phyloP scores from a whole-genome alignment of 2,797 vertebrate genomes.

The Platalea minor region DNA sequence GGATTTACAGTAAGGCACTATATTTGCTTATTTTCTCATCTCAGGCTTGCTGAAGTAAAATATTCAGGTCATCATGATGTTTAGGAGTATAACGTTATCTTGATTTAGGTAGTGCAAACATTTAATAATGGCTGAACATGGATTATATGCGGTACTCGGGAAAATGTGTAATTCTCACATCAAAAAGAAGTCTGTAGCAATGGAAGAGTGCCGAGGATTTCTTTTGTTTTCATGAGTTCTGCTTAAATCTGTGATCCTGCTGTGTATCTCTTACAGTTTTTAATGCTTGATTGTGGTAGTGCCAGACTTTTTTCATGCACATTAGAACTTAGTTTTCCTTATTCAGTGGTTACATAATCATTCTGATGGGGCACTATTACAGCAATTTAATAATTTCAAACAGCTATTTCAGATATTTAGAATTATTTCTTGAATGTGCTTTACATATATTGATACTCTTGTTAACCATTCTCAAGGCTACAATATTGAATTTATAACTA shows the following conservation, averaged over 20 bases:
- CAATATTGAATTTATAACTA: background rate
- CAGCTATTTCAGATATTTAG: background rate
- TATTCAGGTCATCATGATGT: background rate
- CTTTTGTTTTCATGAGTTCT: background rate
- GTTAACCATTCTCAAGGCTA: background rate
- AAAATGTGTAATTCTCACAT: background rate
- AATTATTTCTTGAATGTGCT: background rate
- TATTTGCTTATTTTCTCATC: background rate
- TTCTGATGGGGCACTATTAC: background rate
- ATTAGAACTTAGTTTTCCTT: background rate
- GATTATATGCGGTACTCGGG: background rate
- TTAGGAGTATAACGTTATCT: background rate
- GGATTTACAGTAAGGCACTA: background rate
- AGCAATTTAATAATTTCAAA: background rate
- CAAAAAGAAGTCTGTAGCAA: background rate
- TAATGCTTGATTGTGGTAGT: background rate
- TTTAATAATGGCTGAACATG: background rate
- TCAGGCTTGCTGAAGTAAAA: background rate
- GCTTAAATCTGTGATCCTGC: background rate
- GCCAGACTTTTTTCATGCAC: background rate
- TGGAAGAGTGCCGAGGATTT: background rate
- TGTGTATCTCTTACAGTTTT: background rate
- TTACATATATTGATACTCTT: background rate
- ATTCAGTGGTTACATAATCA: background rate
- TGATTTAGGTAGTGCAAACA: background rate